Evolutionary conservation across 2,888 invertebrate genomes (phyloP).

Genomic region (Lysandra coridon): DNA sequence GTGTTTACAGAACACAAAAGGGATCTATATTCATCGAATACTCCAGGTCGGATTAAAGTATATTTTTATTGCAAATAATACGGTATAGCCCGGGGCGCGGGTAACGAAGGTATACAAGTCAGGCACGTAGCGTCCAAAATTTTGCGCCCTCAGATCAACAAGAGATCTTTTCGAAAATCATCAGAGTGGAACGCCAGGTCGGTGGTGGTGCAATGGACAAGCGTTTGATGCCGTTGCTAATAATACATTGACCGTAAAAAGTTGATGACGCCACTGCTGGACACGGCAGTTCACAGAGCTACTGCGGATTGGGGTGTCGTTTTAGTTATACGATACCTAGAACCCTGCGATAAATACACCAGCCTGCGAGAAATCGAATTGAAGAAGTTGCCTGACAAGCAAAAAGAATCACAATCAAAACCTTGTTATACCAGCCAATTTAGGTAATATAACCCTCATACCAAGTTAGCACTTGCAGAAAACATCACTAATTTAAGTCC

Average conservation of each 20-base stretch:
- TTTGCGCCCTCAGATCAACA: slow-evolving; percentile 74
- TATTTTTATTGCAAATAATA: slow-evolving; percentile 34
- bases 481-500: too few species aligned
- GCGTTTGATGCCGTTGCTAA: neutral
- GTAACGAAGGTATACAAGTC: slow-evolving; percentile 29
- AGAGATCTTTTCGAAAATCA: slow-evolving; percentile 72
- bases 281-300: too few species aligned
- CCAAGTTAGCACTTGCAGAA: too few species aligned
- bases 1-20: slow-evolving; percentile 11
- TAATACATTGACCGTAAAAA: neutral
- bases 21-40: slow-evolving; percentile 19
- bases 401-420: too few species aligned
- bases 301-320: too few species aligned
- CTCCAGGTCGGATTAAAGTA: slow-evolving; percentile 9
- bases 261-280: too few species aligned
- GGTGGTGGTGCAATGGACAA: slow-evolving; percentile 34
- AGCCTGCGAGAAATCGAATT: too few species aligned
- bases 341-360: too few species aligned
- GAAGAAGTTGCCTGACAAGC: too few species aligned
- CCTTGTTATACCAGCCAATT: too few species aligned
- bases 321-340: too few species aligned
- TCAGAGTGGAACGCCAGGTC: slow-evolving; percentile 68
- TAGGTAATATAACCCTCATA: too few species aligned
- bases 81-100: slow-evolving; percentile 21
- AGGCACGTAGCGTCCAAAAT: slow-evolving; percentile 69